These are phyloP conservation scores for Antechinus stuartii DNA, from an alignment of 2,113 vertebrate species.

Conservation along the genomic window DNA sequence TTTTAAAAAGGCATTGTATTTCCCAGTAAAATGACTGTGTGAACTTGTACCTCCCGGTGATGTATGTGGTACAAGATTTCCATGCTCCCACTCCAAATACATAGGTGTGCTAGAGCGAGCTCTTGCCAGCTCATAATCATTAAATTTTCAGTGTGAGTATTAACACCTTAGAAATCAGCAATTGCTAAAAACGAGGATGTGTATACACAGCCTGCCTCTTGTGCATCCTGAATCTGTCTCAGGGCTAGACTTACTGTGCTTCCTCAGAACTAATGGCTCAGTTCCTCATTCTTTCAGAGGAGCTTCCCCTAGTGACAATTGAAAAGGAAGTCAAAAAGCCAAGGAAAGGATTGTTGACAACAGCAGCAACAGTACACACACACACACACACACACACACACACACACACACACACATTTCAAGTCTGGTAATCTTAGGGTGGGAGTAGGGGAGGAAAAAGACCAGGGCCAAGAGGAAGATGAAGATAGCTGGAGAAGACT, in stretches of 20 bases:
- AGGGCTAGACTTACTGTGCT: neutral
- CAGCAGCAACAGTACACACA: too few relatives aligned
- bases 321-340: slow-evolving; percentile 6
- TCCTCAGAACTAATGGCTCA: neutral
- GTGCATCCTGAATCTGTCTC: neutral
- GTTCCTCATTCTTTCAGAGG: neutral
- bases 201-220: neutral
- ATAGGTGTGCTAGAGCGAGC: neutral
- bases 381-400: too few relatives aligned
- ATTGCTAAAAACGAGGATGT: neutral
- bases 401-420: neutral
- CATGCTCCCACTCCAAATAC: neutral
- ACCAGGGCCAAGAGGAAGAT: neutral
- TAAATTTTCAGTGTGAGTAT: neutral
- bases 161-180: neutral
- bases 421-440: neutral
- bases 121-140: neutral
- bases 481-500: too few relatives aligned
- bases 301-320: neutral
- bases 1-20: neutral
- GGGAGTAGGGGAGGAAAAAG: neutral
- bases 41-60: neutral
- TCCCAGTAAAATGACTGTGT: neutral
- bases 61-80: neutral
- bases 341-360: neutral